Evolutionary conservation across 2,888 invertebrate genomes (phyloP).

Genomic region (Euproctis similis): DNA sequence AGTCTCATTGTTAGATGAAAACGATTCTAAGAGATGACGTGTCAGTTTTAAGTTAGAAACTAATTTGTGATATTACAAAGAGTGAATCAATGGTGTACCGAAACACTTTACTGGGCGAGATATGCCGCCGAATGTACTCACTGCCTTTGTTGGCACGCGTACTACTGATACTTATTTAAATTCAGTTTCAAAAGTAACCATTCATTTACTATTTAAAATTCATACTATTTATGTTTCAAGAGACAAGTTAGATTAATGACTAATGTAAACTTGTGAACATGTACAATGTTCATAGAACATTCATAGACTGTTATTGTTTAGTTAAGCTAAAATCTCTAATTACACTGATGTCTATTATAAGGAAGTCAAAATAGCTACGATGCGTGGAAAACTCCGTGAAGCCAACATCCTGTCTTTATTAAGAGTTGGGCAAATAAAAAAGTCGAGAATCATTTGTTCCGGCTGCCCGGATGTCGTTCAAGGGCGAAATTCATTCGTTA

Average conservation of each 20-base stretch:
- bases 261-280: not conserved
- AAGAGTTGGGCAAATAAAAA: slow-evolving; percentile 53
- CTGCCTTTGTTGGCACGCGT: slow-evolving; percentile 55
- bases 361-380: slow-evolving; percentile 53
- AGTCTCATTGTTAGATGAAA: slow-evolving; percentile 67
- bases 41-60: slow-evolving; percentile 66
- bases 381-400: slow-evolving; percentile 64
- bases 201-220: slow-evolving; percentile 14
- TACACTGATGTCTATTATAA: slow-evolving; percentile 27
- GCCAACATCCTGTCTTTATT: slow-evolving; percentile 66
- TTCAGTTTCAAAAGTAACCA: slow-evolving; percentile 15
- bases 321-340: slow-evolving; percentile 18
- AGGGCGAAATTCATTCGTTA: slow-evolving; percentile 62
- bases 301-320: slow-evolving; percentile 2
- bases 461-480: slow-evolving; percentile 68
- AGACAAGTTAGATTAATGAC: slow-evolving; percentile 7
- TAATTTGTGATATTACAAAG: slow-evolving; percentile 74
- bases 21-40: slow-evolving; percentile 68
- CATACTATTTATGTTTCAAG: slow-evolving; percentile 10
- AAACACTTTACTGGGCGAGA: slow-evolving; percentile 62
- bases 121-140: slow-evolving; percentile 51
- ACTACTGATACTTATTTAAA: slow-evolving; percentile 32
- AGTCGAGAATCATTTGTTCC: slow-evolving; percentile 58
- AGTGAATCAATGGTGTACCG: slow-evolving; percentile 62
- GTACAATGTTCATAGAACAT: no score